Evolutionary conservation across 2,888 invertebrate species (phyloP).

Genomic region (Trilocha varians): DNA sequence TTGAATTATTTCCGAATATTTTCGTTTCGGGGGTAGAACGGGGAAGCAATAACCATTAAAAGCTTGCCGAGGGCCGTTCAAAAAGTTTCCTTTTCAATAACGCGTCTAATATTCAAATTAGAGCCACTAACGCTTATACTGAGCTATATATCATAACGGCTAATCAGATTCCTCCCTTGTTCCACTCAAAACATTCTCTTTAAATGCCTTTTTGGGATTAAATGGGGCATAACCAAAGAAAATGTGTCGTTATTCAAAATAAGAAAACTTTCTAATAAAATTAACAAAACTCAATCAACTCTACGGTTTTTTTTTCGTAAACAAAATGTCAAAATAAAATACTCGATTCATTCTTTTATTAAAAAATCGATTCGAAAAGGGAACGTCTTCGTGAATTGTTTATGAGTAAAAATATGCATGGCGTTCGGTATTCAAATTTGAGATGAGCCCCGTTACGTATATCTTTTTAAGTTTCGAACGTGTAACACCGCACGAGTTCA

Average conservation of each 20-base stretch:
- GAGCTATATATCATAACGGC: constrained; percentile 65
- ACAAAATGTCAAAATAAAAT: neutral
- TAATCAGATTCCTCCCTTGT: constrained; percentile 28
- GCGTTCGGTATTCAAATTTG: constrained; percentile 14
- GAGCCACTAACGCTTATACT: constrained; percentile 61
- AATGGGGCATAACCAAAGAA: constrained; percentile 33
- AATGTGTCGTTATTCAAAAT: constrained; percentile 1
- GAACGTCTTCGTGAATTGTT: neutral
- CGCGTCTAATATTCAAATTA: constrained; percentile 73
- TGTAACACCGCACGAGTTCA: constrained; percentile 17
- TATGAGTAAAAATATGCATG: constrained; percentile 9
- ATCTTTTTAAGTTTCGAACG: constrained; percentile 22
- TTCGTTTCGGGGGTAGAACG: constrained; percentile 33
- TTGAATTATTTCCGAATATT: constrained; percentile 16
- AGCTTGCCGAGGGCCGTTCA: constrained; percentile 57
- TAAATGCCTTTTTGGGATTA: constrained; percentile 46
- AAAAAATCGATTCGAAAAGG: neutral
- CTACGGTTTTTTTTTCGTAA: constrained; percentile 3
- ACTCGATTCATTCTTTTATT: neutral
- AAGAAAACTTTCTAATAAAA: too few species aligned
- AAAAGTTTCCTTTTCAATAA: constrained; percentile 72
- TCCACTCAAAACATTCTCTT: constrained; percentile 36
- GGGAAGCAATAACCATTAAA: constrained; percentile 69
- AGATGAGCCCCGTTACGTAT: constrained; percentile 16
- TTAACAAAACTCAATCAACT: too few species aligned